Evolutionary conservation across 2,797 vertebrate genomes (phyloP).

Genomic region (Pseudocheirus occidentalis): DNA sequence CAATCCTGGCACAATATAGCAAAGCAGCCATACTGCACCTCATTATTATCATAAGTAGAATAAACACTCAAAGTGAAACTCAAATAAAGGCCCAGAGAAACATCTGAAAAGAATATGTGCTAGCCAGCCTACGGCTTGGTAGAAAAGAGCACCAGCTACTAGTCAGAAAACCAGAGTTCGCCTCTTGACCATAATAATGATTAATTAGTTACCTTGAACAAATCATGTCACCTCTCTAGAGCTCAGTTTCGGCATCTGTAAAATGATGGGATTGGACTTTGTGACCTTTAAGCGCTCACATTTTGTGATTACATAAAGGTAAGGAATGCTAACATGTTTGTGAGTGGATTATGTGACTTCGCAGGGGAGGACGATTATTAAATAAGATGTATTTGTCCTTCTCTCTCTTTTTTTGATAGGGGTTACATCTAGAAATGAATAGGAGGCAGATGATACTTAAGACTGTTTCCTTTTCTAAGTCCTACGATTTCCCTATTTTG

Average conservation of each 20-base stretch:
- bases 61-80: conserved; percentile 1
- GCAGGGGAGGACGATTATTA: background rate
- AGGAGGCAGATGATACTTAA: background rate
- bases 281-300: background rate
- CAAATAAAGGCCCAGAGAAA: background rate
- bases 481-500: background rate
- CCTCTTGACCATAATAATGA: background rate
- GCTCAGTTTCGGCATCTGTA: background rate
- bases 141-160: background rate
- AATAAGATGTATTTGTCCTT: background rate
- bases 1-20: background rate
- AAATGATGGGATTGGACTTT: background rate
- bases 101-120: background rate
- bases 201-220: background rate
- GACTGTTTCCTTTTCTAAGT: background rate
- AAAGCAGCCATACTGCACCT: background rate
- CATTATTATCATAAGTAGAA: conserved; percentile 28
- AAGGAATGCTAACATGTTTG: background rate
- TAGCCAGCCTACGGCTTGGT: background rate
- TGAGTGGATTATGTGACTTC: background rate
- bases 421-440: background rate
- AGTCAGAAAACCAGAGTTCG: background rate
- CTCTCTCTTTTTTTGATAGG: background rate
- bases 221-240: background rate
- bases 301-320: background rate